phyloP scores from a whole-genome alignment of 2,888 invertebrate species.

The Falcaria lacertinaria region DNA sequence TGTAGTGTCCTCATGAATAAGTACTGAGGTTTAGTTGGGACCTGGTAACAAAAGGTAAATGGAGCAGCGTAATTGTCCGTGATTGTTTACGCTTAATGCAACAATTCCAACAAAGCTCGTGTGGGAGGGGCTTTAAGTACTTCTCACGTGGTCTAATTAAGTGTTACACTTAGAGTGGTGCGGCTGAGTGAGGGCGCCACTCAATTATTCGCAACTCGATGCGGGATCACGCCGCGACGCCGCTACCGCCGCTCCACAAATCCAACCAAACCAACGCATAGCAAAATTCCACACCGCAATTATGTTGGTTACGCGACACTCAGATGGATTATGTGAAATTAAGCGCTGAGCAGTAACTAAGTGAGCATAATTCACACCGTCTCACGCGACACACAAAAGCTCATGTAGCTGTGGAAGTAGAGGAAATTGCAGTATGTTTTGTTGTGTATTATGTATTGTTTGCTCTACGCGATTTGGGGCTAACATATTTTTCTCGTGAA shows the following conservation, averaged over 20 bases:
- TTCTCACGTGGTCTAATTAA: slow-evolving; percentile 72
- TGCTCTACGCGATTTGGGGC: neutral
- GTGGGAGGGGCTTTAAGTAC: slow-evolving; percentile 46
- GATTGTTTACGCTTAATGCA: slow-evolving; percentile 51
- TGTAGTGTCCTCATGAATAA: slow-evolving; percentile 1
- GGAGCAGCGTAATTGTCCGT: slow-evolving; percentile 26
- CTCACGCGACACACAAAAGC: slow-evolving; percentile 31
- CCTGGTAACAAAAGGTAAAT: slow-evolving; percentile 3
- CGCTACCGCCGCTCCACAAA: slow-evolving; percentile 32
- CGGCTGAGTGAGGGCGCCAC: slow-evolving; percentile 50
- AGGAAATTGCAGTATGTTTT: neutral
- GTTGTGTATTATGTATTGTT: neutral
- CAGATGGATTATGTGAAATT: slow-evolving; percentile 72
- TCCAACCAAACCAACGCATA: slow-evolving; percentile 50
- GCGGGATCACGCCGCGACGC: slow-evolving; percentile 52
- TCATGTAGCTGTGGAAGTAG: neutral
- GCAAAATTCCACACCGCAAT: slow-evolving; percentile 64
- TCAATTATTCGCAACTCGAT: slow-evolving; percentile 73
- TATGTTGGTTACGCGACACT: slow-evolving; percentile 64
- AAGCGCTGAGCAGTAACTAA: slow-evolving; percentile 59
- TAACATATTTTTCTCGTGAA: neutral
- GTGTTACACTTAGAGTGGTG: slow-evolving; percentile 56
- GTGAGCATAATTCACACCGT: slow-evolving; percentile 57
- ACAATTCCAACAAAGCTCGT: slow-evolving; percentile 47
- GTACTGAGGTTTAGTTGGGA: neutral